These are phyloP conservation scores for Pseudotriccus pelzelni DNA, from an alignment of 2,797 vertebrate genomes.

Conservation along the genomic window DNA sequence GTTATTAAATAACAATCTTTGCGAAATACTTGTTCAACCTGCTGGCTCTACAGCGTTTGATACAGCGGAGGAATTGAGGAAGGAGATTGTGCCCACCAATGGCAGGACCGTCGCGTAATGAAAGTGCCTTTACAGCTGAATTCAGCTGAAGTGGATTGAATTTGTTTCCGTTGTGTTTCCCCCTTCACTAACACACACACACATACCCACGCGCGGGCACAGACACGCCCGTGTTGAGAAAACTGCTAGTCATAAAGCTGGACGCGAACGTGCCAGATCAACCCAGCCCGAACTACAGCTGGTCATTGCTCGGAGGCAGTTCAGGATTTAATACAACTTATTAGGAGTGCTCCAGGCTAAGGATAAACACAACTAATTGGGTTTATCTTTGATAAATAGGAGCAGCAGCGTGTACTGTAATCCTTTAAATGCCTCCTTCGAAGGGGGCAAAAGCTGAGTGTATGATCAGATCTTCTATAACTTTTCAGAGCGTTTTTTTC, in stretches of 20 bases:
- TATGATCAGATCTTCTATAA: neutral
- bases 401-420: neutral
- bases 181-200: neutral
- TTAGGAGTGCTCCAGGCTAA: neutral
- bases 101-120: neutral
- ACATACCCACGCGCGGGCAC: neutral
- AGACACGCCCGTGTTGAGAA: neutral
- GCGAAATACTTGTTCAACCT: neutral
- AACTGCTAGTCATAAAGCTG: neutral
- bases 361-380: neutral
- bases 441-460: neutral
- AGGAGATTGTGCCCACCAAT: neutral
- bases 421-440: neutral
- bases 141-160: neutral
- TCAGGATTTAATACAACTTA: neutral
- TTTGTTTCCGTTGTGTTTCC: neutral
- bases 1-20: neutral
- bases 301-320: neutral
- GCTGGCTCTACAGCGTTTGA: neutral
- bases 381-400: neutral
- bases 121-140: neutral
- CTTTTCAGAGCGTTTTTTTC: neutral
- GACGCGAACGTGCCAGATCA: neutral
- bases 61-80: neutral
- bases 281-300: neutral